Conservation (phyloP, 2,888 invertebrate species). For the Tethea ocularis region DNA sequence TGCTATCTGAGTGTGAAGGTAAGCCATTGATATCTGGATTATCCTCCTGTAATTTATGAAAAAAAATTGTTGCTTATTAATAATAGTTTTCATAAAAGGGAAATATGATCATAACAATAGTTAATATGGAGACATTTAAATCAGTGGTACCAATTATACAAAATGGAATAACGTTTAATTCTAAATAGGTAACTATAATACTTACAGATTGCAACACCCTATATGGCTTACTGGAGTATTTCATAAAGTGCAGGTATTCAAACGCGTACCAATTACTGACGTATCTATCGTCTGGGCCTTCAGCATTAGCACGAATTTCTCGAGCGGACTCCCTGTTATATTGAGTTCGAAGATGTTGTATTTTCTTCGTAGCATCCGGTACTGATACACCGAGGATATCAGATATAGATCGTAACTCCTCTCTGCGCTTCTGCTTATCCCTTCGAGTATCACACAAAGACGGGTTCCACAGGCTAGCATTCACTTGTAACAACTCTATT, state of each 20-base stretch:
- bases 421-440: conserved; percentile 75
- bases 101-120: too few species aligned
- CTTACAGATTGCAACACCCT: conserved; percentile 67
- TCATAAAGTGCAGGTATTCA: conserved; percentile 84
- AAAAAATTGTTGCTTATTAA: not conserved
- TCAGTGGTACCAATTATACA: not conserved
- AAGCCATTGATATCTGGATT: conserved; percentile 46
- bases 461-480: conserved; percentile 72
- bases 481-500: conserved; percentile 73
- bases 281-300: conserved; percentile 81
- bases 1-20: conserved; percentile 46
- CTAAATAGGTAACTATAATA: conserved; percentile 15
- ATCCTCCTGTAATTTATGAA: conserved; percentile 58
- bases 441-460: conserved; percentile 69
- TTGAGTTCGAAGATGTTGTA: conserved; percentile 85
- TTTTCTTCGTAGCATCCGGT: conserved; percentile 83
- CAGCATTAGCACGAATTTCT: conserved; percentile 75
- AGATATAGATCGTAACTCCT: conserved; percentile 69
- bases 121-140: too few species aligned
- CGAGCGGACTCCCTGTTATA: conserved; percentile 84
- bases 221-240: conserved; percentile 80
- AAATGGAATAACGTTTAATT: not conserved
- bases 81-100: not conserved
- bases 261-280: conserved; percentile 83
- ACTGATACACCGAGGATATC: conserved; percentile 63